These are phyloP conservation scores for Cinclus cinclus DNA, from an alignment of 2,113 vertebrate genomes.

Conservation along the genomic window DNA sequence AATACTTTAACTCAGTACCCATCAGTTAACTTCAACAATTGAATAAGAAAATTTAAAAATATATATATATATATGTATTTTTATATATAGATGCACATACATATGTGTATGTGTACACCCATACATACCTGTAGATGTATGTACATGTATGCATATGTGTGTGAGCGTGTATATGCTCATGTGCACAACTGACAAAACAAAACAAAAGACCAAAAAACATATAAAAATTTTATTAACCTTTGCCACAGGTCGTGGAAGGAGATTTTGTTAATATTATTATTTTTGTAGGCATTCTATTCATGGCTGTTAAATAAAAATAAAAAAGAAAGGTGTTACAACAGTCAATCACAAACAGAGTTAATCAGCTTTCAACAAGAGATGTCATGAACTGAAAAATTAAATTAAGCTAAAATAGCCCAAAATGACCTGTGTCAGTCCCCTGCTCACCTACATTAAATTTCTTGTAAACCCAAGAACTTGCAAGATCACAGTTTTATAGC, in stretches of 20 bases:
- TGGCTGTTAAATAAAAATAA: neutral
- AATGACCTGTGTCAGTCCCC: neutral
- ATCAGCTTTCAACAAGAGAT: neutral
- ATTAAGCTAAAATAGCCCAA: neutral
- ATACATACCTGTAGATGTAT: neutral
- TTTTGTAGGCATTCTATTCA: neutral
- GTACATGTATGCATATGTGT: rapidly evolving
- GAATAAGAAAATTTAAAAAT: neutral
- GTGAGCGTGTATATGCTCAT: rapidly evolving
- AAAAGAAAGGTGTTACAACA: neutral
- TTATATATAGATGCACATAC: neutral
- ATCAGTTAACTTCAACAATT: neutral
- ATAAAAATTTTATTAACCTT: neutral
- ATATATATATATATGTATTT: neutral
- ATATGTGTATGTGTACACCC: rapidly evolving
- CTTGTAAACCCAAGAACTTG: neutral
- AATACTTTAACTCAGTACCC: neutral
- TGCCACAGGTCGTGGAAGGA: neutral
- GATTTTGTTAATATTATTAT: neutral
- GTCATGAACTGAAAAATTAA: neutral
- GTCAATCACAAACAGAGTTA: neutral
- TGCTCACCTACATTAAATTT: neutral
- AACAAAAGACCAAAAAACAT: neutral
- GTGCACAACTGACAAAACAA: neutral
- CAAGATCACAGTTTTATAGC: neutral